phyloP scores from a whole-genome alignment of 2,797 vertebrate species.

The Xiphorhynchus erythropygius region DNA sequence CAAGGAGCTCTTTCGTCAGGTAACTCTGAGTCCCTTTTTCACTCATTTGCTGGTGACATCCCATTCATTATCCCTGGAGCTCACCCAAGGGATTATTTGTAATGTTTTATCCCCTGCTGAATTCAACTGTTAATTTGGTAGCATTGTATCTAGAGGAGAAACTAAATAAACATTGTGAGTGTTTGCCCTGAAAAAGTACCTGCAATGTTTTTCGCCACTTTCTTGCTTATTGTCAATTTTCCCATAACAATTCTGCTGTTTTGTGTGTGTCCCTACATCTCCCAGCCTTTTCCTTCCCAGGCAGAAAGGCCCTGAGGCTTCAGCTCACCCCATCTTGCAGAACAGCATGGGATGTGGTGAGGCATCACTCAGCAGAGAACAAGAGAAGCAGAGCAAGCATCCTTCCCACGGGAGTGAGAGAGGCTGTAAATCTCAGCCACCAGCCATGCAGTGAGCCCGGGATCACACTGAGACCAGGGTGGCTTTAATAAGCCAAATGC shows the following conservation, averaged over 20 bases:
- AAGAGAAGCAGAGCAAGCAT: background rate
- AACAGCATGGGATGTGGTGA: background rate
- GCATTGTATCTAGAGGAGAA: background rate
- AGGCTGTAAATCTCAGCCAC: background rate
- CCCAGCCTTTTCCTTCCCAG: background rate
- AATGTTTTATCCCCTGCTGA: background rate
- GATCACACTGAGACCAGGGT: background rate
- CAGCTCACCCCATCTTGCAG: background rate
- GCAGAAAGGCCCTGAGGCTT: background rate
- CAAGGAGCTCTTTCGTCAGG: background rate
- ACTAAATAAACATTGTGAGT: background rate
- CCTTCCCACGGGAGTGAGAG: accelerated
- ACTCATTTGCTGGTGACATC: background rate
- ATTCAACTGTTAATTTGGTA: background rate
- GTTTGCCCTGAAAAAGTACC: background rate
- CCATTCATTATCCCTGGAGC: background rate
- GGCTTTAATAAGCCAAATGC: background rate
- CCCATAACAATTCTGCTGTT: background rate
- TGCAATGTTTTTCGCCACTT: background rate
- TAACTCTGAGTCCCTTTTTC: background rate
- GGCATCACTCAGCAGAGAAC: background rate
- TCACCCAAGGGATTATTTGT: background rate
- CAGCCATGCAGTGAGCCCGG: accelerated
- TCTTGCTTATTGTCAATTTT: background rate
- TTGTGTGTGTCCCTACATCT: accelerated